Percentiles rank a stretch among this genome's conserved stretches.
Conservation (phyloP, 1,140 invertebrate genomes). For the Philaenus spumarius region DNA sequence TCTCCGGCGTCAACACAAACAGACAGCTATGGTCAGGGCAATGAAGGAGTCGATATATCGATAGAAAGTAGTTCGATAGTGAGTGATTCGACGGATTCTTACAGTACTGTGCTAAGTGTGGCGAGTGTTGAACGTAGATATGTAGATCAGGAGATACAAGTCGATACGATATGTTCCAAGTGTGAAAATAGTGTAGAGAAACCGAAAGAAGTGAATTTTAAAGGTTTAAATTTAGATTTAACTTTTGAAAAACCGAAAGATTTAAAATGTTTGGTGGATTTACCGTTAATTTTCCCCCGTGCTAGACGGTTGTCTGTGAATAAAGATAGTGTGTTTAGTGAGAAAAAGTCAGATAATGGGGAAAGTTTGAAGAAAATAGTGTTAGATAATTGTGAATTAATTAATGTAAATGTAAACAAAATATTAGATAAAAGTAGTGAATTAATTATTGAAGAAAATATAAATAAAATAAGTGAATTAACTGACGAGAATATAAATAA, state of each 20-base stretch:
- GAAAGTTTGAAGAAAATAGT: no score
- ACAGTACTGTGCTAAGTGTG: neutral
- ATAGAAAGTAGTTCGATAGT: neutral
- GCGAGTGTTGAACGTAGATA: neutral
- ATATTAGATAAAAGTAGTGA: no score
- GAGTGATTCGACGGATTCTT: slow-evolving; percentile 2
- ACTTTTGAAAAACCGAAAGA: neutral
- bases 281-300: slow-evolving; percentile 10
- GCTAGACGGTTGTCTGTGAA: neutral
- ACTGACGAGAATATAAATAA: neutral
- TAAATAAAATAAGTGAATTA: neutral
- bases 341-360: no score
- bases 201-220: neutral
- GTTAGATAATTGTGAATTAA: no score
- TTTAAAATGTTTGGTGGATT: neutral
- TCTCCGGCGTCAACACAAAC: neutral
- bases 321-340: neutral
- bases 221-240: neutral
- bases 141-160: slow-evolving; percentile 8
- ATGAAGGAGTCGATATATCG: neutral
- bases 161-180: neutral
- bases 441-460: neutral
- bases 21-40: neutral
- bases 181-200: neutral
- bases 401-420: no score